Conservation (phyloP, 2,888 invertebrate species). For the Muscina levida region DNA sequence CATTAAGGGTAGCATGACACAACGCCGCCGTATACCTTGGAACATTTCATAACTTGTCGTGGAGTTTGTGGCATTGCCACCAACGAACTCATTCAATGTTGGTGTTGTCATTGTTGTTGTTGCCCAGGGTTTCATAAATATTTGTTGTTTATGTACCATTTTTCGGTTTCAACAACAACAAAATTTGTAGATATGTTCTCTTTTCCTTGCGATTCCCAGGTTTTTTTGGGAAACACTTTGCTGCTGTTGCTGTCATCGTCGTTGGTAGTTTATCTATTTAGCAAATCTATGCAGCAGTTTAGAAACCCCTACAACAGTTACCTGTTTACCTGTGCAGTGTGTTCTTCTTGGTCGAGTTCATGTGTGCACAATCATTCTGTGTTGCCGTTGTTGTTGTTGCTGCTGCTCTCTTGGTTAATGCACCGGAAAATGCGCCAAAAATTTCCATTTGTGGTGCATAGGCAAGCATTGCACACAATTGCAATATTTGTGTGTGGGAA, state of each 20-base stretch:
- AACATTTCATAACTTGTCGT: constrained; percentile 11
- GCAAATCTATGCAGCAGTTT: constrained; percentile 48
- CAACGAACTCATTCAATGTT: not conserved
- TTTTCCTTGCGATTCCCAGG: not conserved
- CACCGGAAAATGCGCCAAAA: no score
- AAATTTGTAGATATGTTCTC: constrained; percentile 36
- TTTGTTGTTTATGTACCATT: constrained; percentile 23
- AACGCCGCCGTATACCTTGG: not conserved
- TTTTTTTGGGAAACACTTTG: not conserved
- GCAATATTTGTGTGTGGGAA: no score
- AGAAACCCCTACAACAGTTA: no score
- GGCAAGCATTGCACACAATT: no score
- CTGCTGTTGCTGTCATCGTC: not conserved
- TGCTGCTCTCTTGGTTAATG: no score
- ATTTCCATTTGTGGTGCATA: no score
- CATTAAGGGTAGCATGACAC: constrained; percentile 18
- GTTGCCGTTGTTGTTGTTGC: no score
- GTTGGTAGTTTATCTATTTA: constrained; percentile 45
- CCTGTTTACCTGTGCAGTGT: no score
- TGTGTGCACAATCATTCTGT: no score
- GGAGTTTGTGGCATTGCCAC: not conserved
- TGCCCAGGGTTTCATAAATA: constrained; percentile 6
- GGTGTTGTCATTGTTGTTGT: not conserved
- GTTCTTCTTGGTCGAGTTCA: no score
- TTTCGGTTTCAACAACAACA: constrained; percentile 33